Conservation (phyloP, 2,888 invertebrate genomes). For the Agapostemon virescens region DNA sequence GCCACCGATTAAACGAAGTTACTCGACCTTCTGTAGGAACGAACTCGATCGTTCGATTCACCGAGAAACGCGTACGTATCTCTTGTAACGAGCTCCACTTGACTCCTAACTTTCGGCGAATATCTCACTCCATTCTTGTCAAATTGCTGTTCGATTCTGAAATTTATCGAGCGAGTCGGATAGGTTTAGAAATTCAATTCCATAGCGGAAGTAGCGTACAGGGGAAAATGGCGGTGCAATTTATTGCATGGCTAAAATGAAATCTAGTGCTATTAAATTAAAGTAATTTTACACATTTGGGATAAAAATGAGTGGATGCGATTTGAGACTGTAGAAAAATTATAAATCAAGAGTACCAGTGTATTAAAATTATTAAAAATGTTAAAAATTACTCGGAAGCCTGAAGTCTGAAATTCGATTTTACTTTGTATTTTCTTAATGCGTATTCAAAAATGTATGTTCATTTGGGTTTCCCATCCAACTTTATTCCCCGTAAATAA, state of each 20-base stretch:
- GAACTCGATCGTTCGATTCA: conserved; percentile 10
- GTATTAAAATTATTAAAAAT: too few species aligned
- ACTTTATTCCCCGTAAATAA: too few species aligned
- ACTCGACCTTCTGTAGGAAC: conserved; percentile 29
- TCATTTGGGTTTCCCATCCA: too few species aligned
- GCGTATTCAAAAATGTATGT: too few species aligned
- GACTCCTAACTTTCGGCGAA: conserved; percentile 21
- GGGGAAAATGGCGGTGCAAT: not conserved
- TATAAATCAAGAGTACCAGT: too few species aligned
- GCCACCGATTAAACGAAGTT: conserved; percentile 41
- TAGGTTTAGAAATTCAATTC: conserved; percentile 3
- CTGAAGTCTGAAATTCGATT: too few species aligned
- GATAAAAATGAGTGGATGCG: not conserved
- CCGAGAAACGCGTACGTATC: conserved; percentile 12
- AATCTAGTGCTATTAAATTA: not conserved
- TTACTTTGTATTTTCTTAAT: too few species aligned
- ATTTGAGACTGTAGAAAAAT: not conserved
- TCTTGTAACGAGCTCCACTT: conserved; percentile 23
- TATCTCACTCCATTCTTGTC: not conserved
- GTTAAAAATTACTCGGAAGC: too few species aligned
- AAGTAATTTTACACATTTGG: not conserved
- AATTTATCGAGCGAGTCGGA: not conserved
- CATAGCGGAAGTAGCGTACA: not conserved
- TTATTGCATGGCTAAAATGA: not conserved
- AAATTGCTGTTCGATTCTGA: not conserved